Percentiles rank a stretch among this genome's conserved stretches.
Conservation (phyloP, 2,113 vertebrate species). For the Rhynchopsitta pachyrhyncha region DNA sequence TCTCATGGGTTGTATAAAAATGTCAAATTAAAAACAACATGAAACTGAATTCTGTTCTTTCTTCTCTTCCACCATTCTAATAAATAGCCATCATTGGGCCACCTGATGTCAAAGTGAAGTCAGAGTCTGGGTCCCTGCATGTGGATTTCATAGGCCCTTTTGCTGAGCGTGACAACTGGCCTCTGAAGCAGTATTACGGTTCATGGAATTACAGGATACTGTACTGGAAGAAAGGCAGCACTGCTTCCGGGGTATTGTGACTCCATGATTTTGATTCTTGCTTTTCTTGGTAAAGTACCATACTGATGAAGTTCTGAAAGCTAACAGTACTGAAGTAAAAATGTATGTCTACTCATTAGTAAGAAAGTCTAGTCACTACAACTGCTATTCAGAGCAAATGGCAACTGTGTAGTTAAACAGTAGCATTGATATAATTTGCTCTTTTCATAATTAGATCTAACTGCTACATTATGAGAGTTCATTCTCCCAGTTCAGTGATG, state of each 20-base stretch:
- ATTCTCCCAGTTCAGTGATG: neutral
- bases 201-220: conserved; percentile 60
- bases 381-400: neutral
- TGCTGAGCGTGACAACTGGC: neutral
- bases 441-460: neutral
- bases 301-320: neutral
- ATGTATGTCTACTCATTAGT: neutral
- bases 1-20: neutral
- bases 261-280: neutral
- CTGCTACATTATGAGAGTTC: neutral
- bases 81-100: conserved; percentile 66
- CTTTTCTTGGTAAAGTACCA: neutral
- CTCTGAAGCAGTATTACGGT: conserved; percentile 52
- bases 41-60: neutral
- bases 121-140: conserved; percentile 60
- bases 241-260: neutral
- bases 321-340: neutral
- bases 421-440: neutral
- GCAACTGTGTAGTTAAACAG: neutral
- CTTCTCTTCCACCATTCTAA: neutral
- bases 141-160: conserved; percentile 59
- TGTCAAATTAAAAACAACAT: neutral
- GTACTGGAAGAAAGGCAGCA: conserved; percentile 66
- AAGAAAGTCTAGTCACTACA: neutral
- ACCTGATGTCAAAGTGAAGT: conserved; percentile 56